A percentile compares a stretch with the other conserved stretches of the same genome.
Conservation (phyloP, 2,113 vertebrate genomes). For the Echinops telfairi region DNA sequence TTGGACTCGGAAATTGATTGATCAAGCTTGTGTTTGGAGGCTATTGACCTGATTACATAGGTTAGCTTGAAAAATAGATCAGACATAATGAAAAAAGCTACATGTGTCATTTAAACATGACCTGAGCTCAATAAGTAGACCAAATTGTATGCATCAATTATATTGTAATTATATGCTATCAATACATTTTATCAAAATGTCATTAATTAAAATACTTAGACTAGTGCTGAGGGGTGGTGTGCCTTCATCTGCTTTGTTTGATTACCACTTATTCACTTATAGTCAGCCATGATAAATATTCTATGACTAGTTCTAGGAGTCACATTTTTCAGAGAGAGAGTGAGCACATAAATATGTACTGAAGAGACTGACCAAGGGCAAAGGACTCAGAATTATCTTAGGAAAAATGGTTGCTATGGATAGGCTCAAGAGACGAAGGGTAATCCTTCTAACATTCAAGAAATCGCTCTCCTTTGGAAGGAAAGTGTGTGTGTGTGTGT, state of each 20-base stretch:
- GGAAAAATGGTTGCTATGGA: neutral
- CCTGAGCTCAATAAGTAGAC: neutral
- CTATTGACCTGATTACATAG: neutral
- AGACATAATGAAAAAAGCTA: neutral
- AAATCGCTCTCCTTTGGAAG: neutral
- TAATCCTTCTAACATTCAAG: slow-evolving; percentile 23
- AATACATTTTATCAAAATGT: neutral
- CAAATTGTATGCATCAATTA: neutral
- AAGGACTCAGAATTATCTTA: neutral
- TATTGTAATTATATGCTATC: neutral
- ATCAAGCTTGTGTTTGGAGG: neutral
- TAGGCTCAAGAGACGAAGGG: neutral
- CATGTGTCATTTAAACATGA: neutral
- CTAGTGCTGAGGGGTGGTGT: neutral
- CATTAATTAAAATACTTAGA: slow-evolving; percentile 32
- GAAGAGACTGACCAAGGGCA: neutral
- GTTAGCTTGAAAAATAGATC: neutral
- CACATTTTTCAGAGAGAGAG: neutral
- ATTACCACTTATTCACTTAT: slow-evolving; percentile 19
- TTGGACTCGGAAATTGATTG: neutral
- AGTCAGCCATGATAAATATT: neutral
- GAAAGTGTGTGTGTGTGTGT: neutral
- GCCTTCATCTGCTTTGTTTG: neutral
- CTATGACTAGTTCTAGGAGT: neutral
- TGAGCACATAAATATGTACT: neutral